These are phyloP conservation scores for Acridotheres tristis DNA, from an alignment of 2,797 vertebrate genomes.

Conservation along the genomic window DNA sequence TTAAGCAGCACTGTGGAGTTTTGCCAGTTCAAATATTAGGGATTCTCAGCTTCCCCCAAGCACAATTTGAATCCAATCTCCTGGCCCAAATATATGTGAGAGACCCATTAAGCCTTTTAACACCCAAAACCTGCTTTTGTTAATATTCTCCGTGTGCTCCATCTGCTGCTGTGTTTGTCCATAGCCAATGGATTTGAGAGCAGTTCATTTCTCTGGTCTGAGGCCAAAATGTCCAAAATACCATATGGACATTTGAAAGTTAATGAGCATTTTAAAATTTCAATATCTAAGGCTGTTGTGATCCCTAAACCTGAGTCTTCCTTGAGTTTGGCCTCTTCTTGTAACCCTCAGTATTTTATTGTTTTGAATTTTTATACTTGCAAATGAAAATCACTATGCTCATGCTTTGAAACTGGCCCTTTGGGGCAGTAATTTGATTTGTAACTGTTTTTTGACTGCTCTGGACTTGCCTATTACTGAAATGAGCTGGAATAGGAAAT, in stretches of 20 bases:
- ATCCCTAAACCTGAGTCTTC: background rate
- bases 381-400: accelerated
- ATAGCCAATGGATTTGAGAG: slow-evolving; percentile 44
- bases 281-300: background rate
- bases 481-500: background rate
- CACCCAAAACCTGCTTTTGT: slow-evolving; percentile 50
- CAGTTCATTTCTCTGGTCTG: slow-evolving; percentile 32
- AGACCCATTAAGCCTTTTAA: slow-evolving; percentile 57
- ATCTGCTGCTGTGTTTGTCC: slow-evolving; percentile 61
- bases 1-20: background rate
- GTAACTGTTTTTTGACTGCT: background rate
- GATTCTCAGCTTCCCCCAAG: slow-evolving; percentile 29
- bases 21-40: slow-evolving; percentile 23
- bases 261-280: slow-evolving; percentile 9
- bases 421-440: background rate
- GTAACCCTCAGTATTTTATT: background rate
- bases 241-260: slow-evolving; percentile 35
- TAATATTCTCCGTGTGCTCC: slow-evolving; percentile 36
- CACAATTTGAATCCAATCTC: background rate
- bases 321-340: background rate
- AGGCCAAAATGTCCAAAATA: slow-evolving; percentile 50
- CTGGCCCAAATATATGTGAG: slow-evolving; percentile 1
- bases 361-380: background rate
- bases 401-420: background rate
- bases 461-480: background rate